phyloP scores from a whole-genome alignment of 2,797 vertebrate species.

The Babyrousa celebensis region DNA sequence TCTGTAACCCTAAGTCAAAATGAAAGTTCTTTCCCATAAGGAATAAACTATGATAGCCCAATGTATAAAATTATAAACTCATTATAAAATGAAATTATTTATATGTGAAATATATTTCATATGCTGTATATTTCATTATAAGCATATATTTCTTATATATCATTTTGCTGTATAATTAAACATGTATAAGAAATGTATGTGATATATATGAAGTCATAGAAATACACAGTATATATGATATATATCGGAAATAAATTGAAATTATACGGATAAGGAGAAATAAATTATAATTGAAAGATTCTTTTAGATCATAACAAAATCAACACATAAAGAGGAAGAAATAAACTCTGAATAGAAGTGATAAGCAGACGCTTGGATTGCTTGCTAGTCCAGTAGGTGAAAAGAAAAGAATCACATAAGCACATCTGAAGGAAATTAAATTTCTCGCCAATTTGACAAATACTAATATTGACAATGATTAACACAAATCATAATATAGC shows the following conservation, averaged over 20 bases:
- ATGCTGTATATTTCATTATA: not conserved
- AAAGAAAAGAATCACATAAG: constrained; percentile 44
- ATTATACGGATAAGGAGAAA: constrained; percentile 5
- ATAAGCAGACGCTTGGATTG: not conserved
- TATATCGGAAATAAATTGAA: constrained; percentile 36
- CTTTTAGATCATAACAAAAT: constrained; percentile 28
- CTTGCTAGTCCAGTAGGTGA: constrained; percentile 39
- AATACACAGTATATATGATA: not conserved
- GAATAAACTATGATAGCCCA: not conserved
- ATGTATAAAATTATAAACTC: not conserved
- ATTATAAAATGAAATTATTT: not conserved
- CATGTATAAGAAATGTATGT: not conserved
- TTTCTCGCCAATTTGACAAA: constrained; percentile 56
- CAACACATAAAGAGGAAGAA: constrained; percentile 44
- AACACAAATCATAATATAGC: constrained; percentile 2
- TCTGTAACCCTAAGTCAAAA: constrained; percentile 22
- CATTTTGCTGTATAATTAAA: not conserved
- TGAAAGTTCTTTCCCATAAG: constrained; percentile 28
- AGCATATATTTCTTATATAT: not conserved
- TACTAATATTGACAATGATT: constrained; percentile 35
- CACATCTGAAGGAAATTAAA: constrained; percentile 55
- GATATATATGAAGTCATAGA: constrained; percentile 23
- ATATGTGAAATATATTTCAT: not conserved
- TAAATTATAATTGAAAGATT: constrained; percentile 37
- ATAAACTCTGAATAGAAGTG: constrained; percentile 32